Evolutionary conservation across 1,140 invertebrate genomes (phyloP).

Genomic region (Cardiocondyla obscurior): DNA sequence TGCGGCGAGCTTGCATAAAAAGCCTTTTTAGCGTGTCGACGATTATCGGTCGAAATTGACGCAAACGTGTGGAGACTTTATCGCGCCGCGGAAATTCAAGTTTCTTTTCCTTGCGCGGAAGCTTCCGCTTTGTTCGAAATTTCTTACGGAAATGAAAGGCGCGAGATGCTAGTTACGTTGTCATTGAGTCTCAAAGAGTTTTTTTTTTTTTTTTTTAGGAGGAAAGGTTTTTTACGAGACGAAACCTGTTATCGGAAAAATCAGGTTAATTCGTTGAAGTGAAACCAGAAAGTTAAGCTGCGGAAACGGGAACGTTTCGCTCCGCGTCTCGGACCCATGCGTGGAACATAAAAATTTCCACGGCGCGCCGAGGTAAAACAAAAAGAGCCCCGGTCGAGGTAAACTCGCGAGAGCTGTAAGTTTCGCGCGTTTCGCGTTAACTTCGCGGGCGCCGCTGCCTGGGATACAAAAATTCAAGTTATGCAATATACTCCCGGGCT

Average conservation of each 20-base stretch:
- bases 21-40: constrained; percentile 9
- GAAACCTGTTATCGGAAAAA: not conserved
- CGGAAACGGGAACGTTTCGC: not conserved
- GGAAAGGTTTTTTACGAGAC: not conserved
- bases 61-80: constrained; percentile 1
- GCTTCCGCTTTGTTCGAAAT: too few species aligned
- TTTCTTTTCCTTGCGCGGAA: not conserved
- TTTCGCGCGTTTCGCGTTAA: constrained; percentile 37
- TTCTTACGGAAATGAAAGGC: not conserved
- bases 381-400: constrained; percentile 4
- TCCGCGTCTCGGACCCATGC: not conserved
- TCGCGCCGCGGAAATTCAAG: constrained; percentile 28
- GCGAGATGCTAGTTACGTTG: too few species aligned
- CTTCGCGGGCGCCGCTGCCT: not conserved
- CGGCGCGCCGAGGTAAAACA: not conserved
- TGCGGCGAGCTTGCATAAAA: not conserved
- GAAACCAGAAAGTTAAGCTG: not conserved
- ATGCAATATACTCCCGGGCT: constrained; percentile 36
- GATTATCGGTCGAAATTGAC: constrained; percentile 44
- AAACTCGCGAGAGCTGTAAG: constrained; percentile 30
- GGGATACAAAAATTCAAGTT: constrained; percentile 49
- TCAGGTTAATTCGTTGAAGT: not conserved
- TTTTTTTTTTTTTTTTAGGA: not conserved
- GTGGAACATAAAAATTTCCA: constrained; percentile 8
- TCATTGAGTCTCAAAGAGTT: not conserved